Evolutionary conservation across 2,113 vertebrate species (phyloP), one percentile per base, ranked within the genome.

Genomic region (Macrotus californicus): DNA sequence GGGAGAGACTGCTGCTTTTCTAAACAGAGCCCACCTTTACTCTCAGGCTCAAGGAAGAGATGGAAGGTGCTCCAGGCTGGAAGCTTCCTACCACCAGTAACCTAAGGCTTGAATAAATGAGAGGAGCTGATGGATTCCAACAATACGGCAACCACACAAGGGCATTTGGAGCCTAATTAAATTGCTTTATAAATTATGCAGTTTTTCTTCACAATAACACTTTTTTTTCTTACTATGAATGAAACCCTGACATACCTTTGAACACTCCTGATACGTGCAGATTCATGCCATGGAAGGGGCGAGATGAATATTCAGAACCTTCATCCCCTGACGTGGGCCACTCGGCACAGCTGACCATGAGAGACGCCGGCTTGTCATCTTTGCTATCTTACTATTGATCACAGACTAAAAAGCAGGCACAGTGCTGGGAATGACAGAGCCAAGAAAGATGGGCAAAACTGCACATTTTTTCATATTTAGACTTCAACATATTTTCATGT

Each of bases 211-310:
- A 43, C 15, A 52, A 94, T 26, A 52, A 48, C 4, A 9, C 10
- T 31, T 72, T n/a, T 18, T 72, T 14, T 72, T 59, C 39, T 82
- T 43, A 31, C 70, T 91, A 29, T n/a, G 34, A 52, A 72, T 59
- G 22, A 67, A 87, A 76, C 1, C 21, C 41, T 79, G 34, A 31
- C 14, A 3, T 56, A 26, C 19, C 5, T 81, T 13, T 85, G 70
- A 31, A 77, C 26, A 81, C 11, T 3, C 2, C n/a, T 81, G 59
- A 46, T 76, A 46, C 46, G 52, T 66, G 4, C 46, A 81, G 48
- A 9, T 9, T 50, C 1, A 6, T 36, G 14, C 36, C 2, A 1
- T 22, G 12, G 18, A 1, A 1, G 21, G 15, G 26, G 24, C 1
- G 36, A 43, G 18, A 84, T 56, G 66, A 19, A 26, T 66, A 79